These are phyloP conservation scores for Phlogophora meticulosa DNA, from an alignment of 2,888 invertebrate species.

Conservation along the genomic window DNA sequence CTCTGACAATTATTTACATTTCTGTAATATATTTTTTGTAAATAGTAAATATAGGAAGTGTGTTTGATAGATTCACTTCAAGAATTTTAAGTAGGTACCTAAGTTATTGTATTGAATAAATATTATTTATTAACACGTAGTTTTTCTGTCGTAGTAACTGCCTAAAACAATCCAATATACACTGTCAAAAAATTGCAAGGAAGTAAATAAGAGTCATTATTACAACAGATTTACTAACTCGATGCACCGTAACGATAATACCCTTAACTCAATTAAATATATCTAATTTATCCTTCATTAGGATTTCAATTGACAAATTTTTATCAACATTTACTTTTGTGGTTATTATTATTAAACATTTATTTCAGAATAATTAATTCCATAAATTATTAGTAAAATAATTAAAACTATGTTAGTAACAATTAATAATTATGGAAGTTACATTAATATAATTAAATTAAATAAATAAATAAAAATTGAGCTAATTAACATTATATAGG, in stretches of 20 bases:
- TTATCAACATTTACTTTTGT: not conserved
- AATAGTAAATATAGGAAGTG: constrained; percentile 10
- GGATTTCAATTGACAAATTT: not conserved
- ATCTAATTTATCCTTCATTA: not conserved
- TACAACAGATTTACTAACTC: not conserved
- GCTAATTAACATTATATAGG: too few relatives aligned
- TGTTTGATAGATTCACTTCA: constrained; percentile 13
- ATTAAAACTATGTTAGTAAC: too few relatives aligned
- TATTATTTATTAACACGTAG: not conserved
- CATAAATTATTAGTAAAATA: too few relatives aligned
- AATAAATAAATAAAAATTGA: too few relatives aligned
- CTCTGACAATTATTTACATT: constrained; percentile 1
- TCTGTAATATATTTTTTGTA: constrained; percentile 15
- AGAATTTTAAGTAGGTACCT: not conserved
- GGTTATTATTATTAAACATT: too few relatives aligned
- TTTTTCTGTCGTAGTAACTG: not conserved
- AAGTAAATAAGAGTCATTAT: not conserved
- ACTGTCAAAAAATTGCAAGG: not conserved
- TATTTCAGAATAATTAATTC: too few relatives aligned
- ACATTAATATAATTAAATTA: too few relatives aligned
- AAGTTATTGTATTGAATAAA: not conserved
- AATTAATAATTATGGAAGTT: too few relatives aligned
- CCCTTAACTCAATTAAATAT: not conserved
- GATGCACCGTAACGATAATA: not conserved
- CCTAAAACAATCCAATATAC: not conserved